Evolutionary conservation across 2,888 invertebrate genomes (phyloP).

Genomic region (Conistra vaccinii): DNA sequence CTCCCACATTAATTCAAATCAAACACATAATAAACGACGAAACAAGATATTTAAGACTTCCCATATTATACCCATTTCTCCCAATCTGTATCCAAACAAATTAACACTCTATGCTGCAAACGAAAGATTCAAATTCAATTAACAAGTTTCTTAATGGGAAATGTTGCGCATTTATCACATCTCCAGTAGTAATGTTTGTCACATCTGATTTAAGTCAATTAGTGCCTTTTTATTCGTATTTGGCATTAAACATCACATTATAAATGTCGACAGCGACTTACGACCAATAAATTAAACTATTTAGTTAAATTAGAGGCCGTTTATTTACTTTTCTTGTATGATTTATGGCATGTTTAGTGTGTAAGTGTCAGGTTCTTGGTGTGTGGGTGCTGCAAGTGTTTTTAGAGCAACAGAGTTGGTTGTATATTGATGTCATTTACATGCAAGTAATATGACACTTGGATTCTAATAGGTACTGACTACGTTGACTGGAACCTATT

Average conservation of each 20-base stretch:
- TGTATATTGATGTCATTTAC: slow-evolving; percentile 1
- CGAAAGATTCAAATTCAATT: slow-evolving; percentile 32
- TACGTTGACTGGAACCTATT: neutral
- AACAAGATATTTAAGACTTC: slow-evolving; percentile 34
- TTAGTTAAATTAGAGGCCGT: slow-evolving; percentile 61
- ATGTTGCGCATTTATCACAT: slow-evolving; percentile 65
- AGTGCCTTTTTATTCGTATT: slow-evolving; percentile 64
- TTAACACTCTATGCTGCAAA: neutral
- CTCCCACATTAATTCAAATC: slow-evolving; percentile 25
- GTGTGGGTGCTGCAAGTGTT: slow-evolving; percentile 36
- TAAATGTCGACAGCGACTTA: slow-evolving; percentile 57
- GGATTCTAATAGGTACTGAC: neutral
- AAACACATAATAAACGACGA: slow-evolving; percentile 22
- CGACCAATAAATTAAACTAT: slow-evolving; percentile 64
- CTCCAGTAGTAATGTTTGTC: slow-evolving; percentile 68
- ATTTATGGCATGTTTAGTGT: slow-evolving; percentile 60
- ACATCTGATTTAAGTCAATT: slow-evolving; percentile 73
- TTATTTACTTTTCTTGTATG: slow-evolving; percentile 60
- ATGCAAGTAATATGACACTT: neutral
- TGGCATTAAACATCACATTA: slow-evolving; percentile 61
- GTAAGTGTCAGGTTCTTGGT: slow-evolving; percentile 51
- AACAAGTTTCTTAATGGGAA: slow-evolving; percentile 36
- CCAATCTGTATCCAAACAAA: neutral
- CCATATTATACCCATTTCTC: slow-evolving; percentile 15
- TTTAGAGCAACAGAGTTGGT: neutral